A percentile compares a stretch with the other conserved stretches of the same genome.
Conservation (phyloP, 35 echinoderm and acorn worm species). For the Nesometra sesokonis region DNA sequence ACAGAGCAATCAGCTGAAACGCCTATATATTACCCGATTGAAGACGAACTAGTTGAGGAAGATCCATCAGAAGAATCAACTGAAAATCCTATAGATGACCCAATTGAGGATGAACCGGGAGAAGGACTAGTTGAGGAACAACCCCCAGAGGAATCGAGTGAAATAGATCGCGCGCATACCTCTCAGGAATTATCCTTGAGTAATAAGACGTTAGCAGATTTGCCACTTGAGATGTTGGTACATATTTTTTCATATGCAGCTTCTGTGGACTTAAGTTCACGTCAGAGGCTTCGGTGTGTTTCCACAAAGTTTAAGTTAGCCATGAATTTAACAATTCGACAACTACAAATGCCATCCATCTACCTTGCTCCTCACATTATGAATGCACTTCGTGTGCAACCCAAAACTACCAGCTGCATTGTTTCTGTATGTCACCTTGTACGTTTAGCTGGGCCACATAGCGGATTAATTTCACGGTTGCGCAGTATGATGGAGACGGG, state of each 20-base stretch:
- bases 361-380: not conserved
- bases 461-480: not conserved
- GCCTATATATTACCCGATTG: not conserved
- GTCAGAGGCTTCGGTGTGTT: too few species aligned
- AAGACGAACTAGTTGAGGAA: not conserved
- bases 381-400: not conserved
- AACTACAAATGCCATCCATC: not conserved
- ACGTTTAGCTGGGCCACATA: not conserved
- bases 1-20: not conserved
- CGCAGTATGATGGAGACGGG: not conserved
- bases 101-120: too few species aligned
- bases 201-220: too few species aligned
- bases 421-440: not conserved
- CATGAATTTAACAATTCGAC: constrained; percentile 10
- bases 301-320: too few species aligned
- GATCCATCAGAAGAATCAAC: not conserved
- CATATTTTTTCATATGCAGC: too few species aligned
- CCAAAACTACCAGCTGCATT: not conserved
- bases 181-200: too few species aligned
- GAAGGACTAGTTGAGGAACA: too few species aligned
- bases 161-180: too few species aligned
- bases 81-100: not conserved
- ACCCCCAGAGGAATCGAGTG: too few species aligned
- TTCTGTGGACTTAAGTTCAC: too few species aligned
- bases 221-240: too few species aligned